Conservation (phyloP, 2,113 vertebrate species). For the Malurus alboscapulatus region DNA sequence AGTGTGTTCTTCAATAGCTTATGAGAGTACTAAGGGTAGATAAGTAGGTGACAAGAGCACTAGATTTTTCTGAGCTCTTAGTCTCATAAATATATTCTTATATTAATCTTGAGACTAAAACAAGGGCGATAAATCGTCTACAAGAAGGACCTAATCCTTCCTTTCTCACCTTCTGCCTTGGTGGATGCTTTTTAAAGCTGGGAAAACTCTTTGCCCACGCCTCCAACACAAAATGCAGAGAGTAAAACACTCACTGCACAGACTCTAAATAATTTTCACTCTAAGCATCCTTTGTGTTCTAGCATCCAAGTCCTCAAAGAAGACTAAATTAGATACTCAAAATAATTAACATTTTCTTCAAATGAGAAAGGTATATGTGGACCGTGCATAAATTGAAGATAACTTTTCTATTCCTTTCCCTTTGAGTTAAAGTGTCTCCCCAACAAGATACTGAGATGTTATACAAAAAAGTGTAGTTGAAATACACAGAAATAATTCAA, state of each 20-base stretch:
- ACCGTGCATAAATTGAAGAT: background rate
- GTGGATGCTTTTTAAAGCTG: background rate
- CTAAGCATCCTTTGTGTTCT: background rate
- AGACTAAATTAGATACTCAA: background rate
- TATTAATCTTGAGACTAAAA: background rate
- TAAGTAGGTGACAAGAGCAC: background rate
- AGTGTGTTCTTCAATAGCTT: background rate
- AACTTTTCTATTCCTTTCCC: background rate
- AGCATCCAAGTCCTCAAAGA: background rate
- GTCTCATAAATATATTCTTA: background rate
- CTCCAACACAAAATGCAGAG: background rate
- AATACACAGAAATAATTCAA: background rate
- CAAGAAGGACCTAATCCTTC: background rate
- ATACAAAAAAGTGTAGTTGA: background rate
- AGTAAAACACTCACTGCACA: background rate
- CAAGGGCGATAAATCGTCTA: background rate
- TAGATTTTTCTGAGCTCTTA: background rate
- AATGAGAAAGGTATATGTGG: background rate
- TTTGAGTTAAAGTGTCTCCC: background rate
- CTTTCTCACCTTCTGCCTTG: background rate
- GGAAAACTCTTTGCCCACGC: background rate
- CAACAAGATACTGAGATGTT: background rate
- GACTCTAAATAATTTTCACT: conserved; percentile 1
- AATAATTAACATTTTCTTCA: background rate
- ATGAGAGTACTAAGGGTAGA: background rate